Base-by-base conservation (phyloP, 2,113 vertebrate genomes). In the Alaudala cheleensis region DNA sequence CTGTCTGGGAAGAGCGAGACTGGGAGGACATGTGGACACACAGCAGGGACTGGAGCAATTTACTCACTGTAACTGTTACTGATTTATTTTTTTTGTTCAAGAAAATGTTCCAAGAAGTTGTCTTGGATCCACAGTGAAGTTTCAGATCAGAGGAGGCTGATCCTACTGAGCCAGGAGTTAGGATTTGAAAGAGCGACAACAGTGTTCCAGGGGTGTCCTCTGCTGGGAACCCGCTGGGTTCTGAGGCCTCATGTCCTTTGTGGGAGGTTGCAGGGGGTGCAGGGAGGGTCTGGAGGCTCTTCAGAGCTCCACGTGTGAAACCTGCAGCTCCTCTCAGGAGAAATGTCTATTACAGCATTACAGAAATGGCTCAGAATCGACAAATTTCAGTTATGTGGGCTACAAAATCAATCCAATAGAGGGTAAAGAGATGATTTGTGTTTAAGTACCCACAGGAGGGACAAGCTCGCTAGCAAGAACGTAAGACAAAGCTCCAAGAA, bases 161-260 rank as follows among this genome's bases (percentile, higher is more conserved):
- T 42, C 12, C 11, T 5, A 56, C 18, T 26, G n/a, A 76, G 57
- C 5, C 21, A 66, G 34, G 17, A 86, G 13, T 13, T 28, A 12
- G 18, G 61, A 49, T 42, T 31, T n/a, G 40, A 69, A 34, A 0
- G 8, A 50, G 15, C 25, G 23, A 28, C 31, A 45, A n/a, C 2
- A 29, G 56, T 3, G 2, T 12, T 37, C 25, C 33, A 20, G 22
- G 40, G 49, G 6, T 23, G 11, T 54, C 20, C 19, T 53, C 29
- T 26, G 61, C 42, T 57, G 34, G n/a, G 58, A n/a, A 12, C 0
- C 3, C 0, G 0, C 0, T 4, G 3, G 56, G 73, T 8, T 34
- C 42, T 0, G 3, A 65, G 61, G 51, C 4, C 22, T 17, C 1
- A 4, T 3, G 8, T 2, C 5, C 0, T 7, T 10, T 16, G 14